Conservation (phyloP, 2,797 vertebrate species). For the Sebastolobus altivelis region DNA sequence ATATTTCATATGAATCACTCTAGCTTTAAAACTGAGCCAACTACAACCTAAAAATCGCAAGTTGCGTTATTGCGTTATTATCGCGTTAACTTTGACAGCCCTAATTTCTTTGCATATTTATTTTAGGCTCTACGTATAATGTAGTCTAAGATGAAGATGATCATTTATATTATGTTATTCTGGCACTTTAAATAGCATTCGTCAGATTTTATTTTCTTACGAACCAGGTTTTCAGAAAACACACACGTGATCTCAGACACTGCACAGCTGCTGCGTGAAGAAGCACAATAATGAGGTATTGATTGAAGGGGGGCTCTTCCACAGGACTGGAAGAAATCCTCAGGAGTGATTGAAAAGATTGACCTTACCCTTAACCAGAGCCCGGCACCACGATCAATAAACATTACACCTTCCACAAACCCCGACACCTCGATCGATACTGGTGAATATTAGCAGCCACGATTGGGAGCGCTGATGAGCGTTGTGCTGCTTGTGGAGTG, state of each 20-base stretch:
- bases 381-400: constrained; percentile 66
- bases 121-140: not conserved
- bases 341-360: constrained; percentile 68
- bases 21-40: too few relatives aligned
- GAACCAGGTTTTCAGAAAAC: not conserved
- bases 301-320: constrained; percentile 54
- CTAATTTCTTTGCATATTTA: not conserved
- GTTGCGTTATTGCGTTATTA: too few relatives aligned
- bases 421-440: constrained; percentile 54
- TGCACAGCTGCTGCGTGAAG: constrained; percentile 39
- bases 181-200: not conserved
- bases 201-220: not conserved
- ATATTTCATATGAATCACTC: too few relatives aligned
- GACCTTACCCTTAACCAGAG: constrained; percentile 71
- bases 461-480: constrained; percentile 40
- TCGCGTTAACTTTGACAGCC: too few relatives aligned
- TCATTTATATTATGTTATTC: not conserved
- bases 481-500: constrained; percentile 26
- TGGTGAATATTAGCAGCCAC: constrained; percentile 61
- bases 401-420: constrained; percentile 79
- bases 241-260: constrained; percentile 26
- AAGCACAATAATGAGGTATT: constrained; percentile 73
- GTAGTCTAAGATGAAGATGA: not conserved
- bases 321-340: constrained; percentile 66
- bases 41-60: too few relatives aligned